Base-by-base conservation (phyloP, 2,113 vertebrate genomes). In the Fukomys damarensis region DNA sequence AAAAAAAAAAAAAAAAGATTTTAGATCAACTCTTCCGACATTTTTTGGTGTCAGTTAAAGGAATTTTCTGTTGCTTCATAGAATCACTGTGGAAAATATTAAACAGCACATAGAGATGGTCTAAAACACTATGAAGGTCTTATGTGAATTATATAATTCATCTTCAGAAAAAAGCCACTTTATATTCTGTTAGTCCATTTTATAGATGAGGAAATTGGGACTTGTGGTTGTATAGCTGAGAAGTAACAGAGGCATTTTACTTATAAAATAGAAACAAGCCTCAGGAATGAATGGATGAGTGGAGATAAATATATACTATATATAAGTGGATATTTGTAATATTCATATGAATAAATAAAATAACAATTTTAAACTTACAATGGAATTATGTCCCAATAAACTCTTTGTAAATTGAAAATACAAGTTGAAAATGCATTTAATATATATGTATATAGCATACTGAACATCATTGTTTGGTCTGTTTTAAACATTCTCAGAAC, bases 31-130 rank as follows among this genome's bases (percentile, higher is more conserved):
- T 95, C 74, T 43, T 70, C 9, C 81, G 63, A 85, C 77, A 89
- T 90, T 92, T 92, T 95, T 89, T 54, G 10, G 24, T 92, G 30
- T 95, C 58, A 19, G 8, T 54, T 77, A 87, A 93, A 93, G 70
- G 68, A 93, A 86, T 81, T 85, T 97, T 38, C 20, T 92, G 0
- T 92, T 94, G 56, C 61, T 86, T 94, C 26, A 65, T 72, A 43
- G n/a, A 20, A 82, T 86, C 61, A 35, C 72, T 88, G 19, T 54
- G 32, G 24, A 93, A 92, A 22, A 54, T 76, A 68, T 28, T 88
- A 49, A 80, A 35, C 80, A 66, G 41, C 13, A 70, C 58, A 13
- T 92, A 52, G 77, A 24, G 3, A 17, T 74, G 17, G 24, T 41
- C 41, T 35, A 80, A 65, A 59, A 83, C 66, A 92, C 30, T 63